Percentiles rank a stretch among this genome's conserved stretches.
These are phyloP conservation scores for Willowsia nigromaculata DNA, from an alignment of 2,888 invertebrate genomes.

Conservation along the genomic window DNA sequence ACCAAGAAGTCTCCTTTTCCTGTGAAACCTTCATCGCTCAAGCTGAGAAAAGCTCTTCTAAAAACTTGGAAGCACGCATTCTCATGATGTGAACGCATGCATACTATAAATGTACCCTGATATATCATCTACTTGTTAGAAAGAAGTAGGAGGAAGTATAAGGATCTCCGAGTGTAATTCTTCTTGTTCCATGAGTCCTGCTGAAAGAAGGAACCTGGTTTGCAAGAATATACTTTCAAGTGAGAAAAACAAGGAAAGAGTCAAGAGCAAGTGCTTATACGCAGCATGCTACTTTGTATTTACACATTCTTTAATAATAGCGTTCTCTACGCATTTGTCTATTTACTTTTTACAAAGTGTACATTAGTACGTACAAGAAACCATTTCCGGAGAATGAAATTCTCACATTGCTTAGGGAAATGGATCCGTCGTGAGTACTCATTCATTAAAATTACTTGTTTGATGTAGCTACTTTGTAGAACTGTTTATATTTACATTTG, in stretches of 20 bases:
- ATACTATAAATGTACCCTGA: background rate
- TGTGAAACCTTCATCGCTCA: background rate
- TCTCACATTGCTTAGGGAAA: constrained; percentile 32
- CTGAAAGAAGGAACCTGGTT: background rate
- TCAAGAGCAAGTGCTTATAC: background rate
- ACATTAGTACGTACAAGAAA: constrained; percentile 52
- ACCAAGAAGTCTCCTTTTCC: constrained; percentile 6
- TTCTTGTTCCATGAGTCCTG: background rate
- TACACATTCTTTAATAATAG: constrained; percentile 25
- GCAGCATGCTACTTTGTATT: background rate
- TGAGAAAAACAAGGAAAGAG: background rate
- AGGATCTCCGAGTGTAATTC: background rate
- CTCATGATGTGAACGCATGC: background rate
- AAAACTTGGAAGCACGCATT: constrained; percentile 6
- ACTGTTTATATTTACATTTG: constrained; percentile 33
- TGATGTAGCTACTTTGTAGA: constrained; percentile 14
- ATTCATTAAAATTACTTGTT: constrained; percentile 59
- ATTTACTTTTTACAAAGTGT: constrained; percentile 37
- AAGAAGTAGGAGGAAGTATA: too few species aligned
- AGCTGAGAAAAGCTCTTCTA: constrained; percentile 26
- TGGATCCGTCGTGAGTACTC: constrained; percentile 37
- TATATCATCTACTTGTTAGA: background rate
- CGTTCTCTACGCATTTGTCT: constrained; percentile 22
- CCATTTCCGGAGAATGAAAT: constrained; percentile 64
- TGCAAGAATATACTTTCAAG: background rate